Percentiles rank a stretch among this genome's conserved stretches.
Conservation (phyloP, 2,113 vertebrate genomes). For the Pelecanoides urinatrix region DNA sequence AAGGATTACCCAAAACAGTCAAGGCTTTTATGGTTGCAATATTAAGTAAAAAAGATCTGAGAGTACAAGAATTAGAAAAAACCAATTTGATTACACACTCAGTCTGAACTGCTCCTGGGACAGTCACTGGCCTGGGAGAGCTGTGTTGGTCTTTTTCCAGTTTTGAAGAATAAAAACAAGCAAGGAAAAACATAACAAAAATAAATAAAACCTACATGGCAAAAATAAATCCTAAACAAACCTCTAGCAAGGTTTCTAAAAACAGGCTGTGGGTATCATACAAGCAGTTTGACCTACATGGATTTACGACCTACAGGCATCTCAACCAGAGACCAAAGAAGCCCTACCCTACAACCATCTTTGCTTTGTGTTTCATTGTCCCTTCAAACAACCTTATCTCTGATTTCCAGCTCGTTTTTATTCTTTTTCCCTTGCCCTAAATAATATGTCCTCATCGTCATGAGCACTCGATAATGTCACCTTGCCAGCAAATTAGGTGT, state of each 20-base stretch:
- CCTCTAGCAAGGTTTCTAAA: neutral
- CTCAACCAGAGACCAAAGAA: neutral
- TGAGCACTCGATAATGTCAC: neutral
- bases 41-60: neutral
- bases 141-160: neutral
- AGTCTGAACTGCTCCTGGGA: neutral
- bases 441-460: neutral
- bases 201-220: neutral
- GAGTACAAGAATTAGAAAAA: neutral
- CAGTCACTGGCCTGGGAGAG: neutral
- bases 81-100: neutral
- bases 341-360: neutral
- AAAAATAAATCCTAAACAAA: neutral
- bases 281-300: neutral
- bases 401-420: neutral
- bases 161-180: neutral
- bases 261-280: neutral
- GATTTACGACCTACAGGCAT: neutral
- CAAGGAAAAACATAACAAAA: neutral
- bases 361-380: neutral
- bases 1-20: neutral
- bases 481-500: slow-evolving; percentile 1
- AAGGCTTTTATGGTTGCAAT: neutral
- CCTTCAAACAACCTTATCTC: neutral
- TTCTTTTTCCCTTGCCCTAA: neutral